These are phyloP conservation scores for Merodon equestris DNA, from an alignment of 2,888 invertebrate genomes.

Conservation along the genomic window DNA sequence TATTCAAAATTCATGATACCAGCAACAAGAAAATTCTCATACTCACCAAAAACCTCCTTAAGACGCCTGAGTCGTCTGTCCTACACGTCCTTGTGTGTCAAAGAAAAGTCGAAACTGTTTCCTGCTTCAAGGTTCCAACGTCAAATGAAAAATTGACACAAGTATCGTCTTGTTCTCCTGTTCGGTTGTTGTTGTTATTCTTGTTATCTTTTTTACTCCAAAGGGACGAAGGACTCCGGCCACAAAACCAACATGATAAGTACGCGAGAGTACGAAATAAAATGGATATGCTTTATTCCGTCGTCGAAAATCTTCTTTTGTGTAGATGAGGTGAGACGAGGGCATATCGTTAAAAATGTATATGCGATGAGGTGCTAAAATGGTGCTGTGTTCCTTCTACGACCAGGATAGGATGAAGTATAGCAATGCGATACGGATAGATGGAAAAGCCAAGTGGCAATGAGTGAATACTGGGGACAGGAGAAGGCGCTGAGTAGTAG, in stretches of 20 bases:
- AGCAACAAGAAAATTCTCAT: slow-evolving; percentile 34
- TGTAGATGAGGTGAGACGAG: slow-evolving; percentile 45
- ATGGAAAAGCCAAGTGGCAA: not conserved
- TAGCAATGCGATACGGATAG: slow-evolving; percentile 11
- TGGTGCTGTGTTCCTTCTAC: slow-evolving; percentile 42
- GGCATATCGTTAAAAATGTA: slow-evolving; percentile 67
- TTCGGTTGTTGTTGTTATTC: too few relatives aligned
- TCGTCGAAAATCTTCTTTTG: slow-evolving; percentile 64
- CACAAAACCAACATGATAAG: slow-evolving; percentile 41
- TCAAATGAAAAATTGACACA: slow-evolving; percentile 66
- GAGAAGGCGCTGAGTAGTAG: too few relatives aligned
- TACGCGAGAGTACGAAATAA: slow-evolving; percentile 42
- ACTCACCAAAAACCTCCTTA: slow-evolving; percentile 1
- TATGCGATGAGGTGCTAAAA: slow-evolving; percentile 67
- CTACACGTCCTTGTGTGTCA: slow-evolving; percentile 38
- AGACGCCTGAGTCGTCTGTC: slow-evolving; percentile 21
- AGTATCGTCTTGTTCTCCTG: too few relatives aligned
- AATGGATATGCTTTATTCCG: slow-evolving; percentile 64
- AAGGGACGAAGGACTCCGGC: slow-evolving; percentile 10
- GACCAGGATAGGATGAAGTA: slow-evolving; percentile 12
- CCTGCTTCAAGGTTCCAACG: slow-evolving; percentile 28
- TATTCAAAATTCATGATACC: slow-evolving; percentile 66
- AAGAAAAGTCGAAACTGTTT: slow-evolving; percentile 39
- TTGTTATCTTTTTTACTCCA: not conserved
- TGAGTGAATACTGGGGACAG: too few relatives aligned